phyloP scores from a whole-genome alignment of 2,888 invertebrate species.

The Rhodophaea formosa region DNA sequence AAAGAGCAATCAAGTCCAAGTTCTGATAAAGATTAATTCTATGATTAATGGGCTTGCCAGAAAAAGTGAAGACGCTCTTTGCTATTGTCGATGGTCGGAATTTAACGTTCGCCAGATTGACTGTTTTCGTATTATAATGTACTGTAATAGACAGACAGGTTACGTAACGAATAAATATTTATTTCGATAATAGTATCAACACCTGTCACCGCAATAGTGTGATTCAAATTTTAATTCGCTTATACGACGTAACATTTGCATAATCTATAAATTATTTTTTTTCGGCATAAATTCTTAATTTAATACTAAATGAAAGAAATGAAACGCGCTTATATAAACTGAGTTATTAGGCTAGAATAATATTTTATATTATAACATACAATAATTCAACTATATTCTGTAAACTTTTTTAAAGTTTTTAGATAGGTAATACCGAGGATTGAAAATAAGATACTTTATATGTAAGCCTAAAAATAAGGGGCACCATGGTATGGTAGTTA shows the following conservation, averaged over 20 bases:
- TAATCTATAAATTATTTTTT: neutral
- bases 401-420: too few relatives aligned
- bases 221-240: neutral
- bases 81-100: constrained; percentile 35
- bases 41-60: constrained; percentile 63
- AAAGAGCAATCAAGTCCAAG: constrained; percentile 7
- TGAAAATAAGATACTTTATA: too few relatives aligned
- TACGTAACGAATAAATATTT: constrained; percentile 7
- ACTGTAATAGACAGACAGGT: neutral
- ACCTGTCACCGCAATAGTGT: neutral
- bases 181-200: neutral
- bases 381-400: too few relatives aligned
- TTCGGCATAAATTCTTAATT: too few relatives aligned
- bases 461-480: too few relatives aligned
- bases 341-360: too few relatives aligned
- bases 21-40: constrained; percentile 48
- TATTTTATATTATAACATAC: too few relatives aligned
- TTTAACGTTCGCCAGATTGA: neutral
- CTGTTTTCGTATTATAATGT: neutral
- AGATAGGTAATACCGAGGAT: too few relatives aligned
- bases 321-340: too few relatives aligned
- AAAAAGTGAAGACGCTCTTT: constrained; percentile 57
- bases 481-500: too few relatives aligned
- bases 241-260: neutral
- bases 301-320: too few relatives aligned